These are phyloP conservation scores for Trachelipus rathkii DNA, from an alignment of 1,140 invertebrate genomes.

Conservation along the genomic window DNA sequence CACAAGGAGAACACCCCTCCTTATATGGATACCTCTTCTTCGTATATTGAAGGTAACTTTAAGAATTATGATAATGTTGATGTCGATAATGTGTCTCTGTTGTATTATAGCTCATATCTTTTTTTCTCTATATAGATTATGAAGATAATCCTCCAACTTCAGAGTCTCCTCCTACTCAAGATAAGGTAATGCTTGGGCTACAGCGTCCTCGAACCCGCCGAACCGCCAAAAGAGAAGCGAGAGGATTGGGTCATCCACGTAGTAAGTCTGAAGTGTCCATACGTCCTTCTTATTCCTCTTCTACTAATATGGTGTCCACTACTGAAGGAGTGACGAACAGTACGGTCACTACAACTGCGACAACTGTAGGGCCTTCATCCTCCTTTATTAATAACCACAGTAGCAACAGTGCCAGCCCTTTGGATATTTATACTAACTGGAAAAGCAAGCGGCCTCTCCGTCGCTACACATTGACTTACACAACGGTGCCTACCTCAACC, in stretches of 20 bases:
- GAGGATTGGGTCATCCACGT: conserved; percentile 41
- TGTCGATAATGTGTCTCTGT: background rate
- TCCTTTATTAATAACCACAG: background rate
- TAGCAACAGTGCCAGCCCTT: background rate
- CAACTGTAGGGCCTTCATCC: background rate
- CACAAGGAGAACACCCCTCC: conserved; percentile 45
- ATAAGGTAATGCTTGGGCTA: conserved; percentile 27
- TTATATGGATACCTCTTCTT: conserved; percentile 23
- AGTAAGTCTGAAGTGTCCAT: conserved; percentile 34
- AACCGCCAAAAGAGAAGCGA: conserved; percentile 39
- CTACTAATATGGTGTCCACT: conserved; percentile 26
- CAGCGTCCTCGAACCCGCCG: conserved; percentile 42
- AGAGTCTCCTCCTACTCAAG: conserved; percentile 43
- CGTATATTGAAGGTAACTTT: background rate
- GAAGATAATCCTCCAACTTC: conserved; percentile 43
- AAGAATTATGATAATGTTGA: background rate
- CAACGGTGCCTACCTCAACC: background rate
- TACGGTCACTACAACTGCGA: conserved; percentile 10
- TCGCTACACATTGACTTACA: background rate
- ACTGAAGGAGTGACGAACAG: conserved; percentile 13
- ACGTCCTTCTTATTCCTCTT: conserved; percentile 21
- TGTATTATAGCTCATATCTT: conserved; percentile 23
- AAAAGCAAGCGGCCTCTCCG: background rate
- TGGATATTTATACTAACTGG: background rate
- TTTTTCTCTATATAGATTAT: conserved; percentile 27